These are phyloP conservation scores for Galago senegalensis DNA, from an alignment of 2,797 vertebrate genomes.

Conservation along the genomic window DNA sequence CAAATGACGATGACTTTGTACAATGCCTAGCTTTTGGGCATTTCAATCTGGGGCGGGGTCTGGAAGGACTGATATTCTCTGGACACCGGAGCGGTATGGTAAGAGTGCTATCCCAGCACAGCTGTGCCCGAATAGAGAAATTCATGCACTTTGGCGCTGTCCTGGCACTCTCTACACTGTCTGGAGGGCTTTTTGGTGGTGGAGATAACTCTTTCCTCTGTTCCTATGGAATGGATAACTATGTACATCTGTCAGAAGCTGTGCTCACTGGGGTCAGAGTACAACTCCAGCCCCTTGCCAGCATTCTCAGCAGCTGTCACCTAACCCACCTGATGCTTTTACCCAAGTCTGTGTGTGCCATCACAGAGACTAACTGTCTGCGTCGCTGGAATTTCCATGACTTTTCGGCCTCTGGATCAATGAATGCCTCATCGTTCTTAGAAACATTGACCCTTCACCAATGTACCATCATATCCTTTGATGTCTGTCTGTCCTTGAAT, in stretches of 20 bases:
- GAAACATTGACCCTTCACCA: slow-evolving; percentile 82
- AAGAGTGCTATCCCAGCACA: slow-evolving; percentile 81
- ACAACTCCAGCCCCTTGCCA: slow-evolving; percentile 58
- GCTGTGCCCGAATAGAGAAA: slow-evolving; percentile 71
- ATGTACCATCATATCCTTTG: slow-evolving; percentile 82
- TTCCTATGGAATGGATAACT: slow-evolving; percentile 85
- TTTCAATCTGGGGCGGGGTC: slow-evolving; percentile 66
- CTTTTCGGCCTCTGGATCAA: slow-evolving; percentile 57
- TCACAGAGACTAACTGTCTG: slow-evolving; percentile 84
- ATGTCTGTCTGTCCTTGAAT: slow-evolving; percentile 84
- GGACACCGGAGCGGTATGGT: slow-evolving; percentile 84
- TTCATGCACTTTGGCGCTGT: slow-evolving; percentile 88
- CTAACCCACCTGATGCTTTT: slow-evolving; percentile 83
- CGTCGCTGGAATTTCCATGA: slow-evolving; percentile 82
- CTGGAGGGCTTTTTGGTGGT: slow-evolving; percentile 87
- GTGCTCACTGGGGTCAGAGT: slow-evolving; percentile 45
- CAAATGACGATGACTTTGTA: slow-evolving; percentile 74
- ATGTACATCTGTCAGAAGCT: slow-evolving; percentile 74
- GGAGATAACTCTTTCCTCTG: slow-evolving; percentile 80
- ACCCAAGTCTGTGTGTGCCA: slow-evolving; percentile 82
- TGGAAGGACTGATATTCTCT: slow-evolving; percentile 82
- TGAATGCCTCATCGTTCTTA: background rate
- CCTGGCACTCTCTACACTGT: slow-evolving; percentile 91
- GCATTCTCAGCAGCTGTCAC: slow-evolving; percentile 80
- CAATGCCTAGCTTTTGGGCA: slow-evolving; percentile 84